Evolutionary conservation across 53 echinoderm and acorn worm genomes (phyloP), one percentile per base, ranked within the genome.

Genomic region (Hippasteria phrygiana): DNA sequence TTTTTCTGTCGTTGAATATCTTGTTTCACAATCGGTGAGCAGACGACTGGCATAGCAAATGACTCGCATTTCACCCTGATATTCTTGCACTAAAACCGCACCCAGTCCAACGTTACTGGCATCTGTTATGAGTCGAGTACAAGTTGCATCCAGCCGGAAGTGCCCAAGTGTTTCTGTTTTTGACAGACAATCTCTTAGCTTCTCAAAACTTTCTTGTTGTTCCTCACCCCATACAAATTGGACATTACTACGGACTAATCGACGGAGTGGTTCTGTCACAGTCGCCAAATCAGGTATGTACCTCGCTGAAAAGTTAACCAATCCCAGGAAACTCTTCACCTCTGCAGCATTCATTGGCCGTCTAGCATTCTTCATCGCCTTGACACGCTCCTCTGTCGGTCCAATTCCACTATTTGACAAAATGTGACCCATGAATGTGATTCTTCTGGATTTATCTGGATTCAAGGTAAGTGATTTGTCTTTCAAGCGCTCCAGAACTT

Each of bases 271-370:
- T 26, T 85, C 85, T 29, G 70, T 51, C 41, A 71, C 17, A 13
- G 80, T 80, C 8, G 71, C 85, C 33, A 85, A 18, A 31, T 85
- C 71, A 3, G 85, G 85, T 29, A 92, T 94, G 56, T 87, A 94
- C 34, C 92, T 89, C n/a, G 91, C 89, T 10, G 89, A 89, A 71
- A 91, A 94, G 37, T 92, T 88, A 34, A 94, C 92, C 51, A 92
- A 72, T 9, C 94, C 92, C 0, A 94, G 75, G 63, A 94, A 92
- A 65, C 90, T 92, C 11, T 74, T 91, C 37, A 94, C 90, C 43
- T 94, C 92, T 51, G 81, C 62, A 14, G 81, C 88, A 87, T 63
- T 87, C 4, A 17, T 53, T 4, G 90, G 90, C 53, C 73, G 53
- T 69, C 59, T 90, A 43, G 90, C 87, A 62, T 90, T 66, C 43